Evolutionary conservation across 2,888 invertebrate genomes (phyloP).

Genomic region (Lithophane ornitopus): DNA sequence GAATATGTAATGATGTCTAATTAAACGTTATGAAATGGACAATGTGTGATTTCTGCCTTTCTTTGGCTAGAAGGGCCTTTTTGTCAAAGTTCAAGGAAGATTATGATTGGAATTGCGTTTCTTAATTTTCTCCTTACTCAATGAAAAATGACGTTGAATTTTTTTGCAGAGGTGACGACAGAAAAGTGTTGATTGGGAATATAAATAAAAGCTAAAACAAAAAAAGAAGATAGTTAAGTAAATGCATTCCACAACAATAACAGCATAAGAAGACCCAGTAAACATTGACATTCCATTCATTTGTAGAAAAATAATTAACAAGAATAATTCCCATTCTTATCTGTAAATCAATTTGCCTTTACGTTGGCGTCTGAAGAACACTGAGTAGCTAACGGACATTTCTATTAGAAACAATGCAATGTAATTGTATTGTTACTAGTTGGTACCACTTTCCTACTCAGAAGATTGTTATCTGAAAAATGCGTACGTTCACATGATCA

Average conservation of each 20-base stretch:
- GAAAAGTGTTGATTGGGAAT: too few relatives aligned
- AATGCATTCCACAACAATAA: neutral
- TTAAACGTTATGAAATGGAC: slow-evolving; percentile 70
- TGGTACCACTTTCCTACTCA: slow-evolving; percentile 40
- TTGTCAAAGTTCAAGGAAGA: neutral
- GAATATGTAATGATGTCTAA: slow-evolving; percentile 80
- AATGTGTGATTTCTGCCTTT: slow-evolving; percentile 57
- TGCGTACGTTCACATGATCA: slow-evolving; percentile 60
- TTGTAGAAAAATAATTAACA: slow-evolving; percentile 19
- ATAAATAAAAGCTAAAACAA: neutral
- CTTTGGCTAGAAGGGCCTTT: neutral
- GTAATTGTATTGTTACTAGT: slow-evolving; percentile 59
- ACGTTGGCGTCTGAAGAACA: slow-evolving; percentile 40
- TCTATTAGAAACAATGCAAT: slow-evolving; percentile 59
- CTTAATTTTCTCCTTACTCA: neutral
- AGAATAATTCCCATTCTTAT: slow-evolving; percentile 34
- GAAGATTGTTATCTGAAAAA: slow-evolving; percentile 57
- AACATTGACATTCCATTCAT: slow-evolving; percentile 1
- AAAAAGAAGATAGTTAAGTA: neutral
- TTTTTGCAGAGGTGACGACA: too few relatives aligned
- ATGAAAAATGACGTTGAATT: neutral
- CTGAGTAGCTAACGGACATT: slow-evolving; percentile 35
- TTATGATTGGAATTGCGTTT: neutral
- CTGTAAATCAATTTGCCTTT: slow-evolving; percentile 39
- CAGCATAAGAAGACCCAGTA: neutral